These are phyloP conservation scores for Paradisaea rubra DNA, from an alignment of 2,113 vertebrate genomes.

Conservation along the genomic window DNA sequence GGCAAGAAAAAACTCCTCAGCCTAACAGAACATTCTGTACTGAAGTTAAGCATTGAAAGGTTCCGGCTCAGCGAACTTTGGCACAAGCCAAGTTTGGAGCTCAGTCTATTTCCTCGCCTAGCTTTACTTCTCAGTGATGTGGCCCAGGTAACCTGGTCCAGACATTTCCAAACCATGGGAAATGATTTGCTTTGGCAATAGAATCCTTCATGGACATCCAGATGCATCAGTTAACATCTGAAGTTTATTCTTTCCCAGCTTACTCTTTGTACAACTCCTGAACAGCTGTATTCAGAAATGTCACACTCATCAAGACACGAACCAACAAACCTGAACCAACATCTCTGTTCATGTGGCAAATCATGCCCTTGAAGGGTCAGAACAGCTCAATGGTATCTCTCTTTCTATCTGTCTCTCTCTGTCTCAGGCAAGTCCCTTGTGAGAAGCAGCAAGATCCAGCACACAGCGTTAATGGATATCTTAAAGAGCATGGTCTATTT, in stretches of 20 bases:
- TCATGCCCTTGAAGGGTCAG: neutral
- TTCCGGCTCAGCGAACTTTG: neutral
- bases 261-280: neutral
- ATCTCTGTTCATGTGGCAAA: neutral
- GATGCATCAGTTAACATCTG: neutral
- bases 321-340: neutral
- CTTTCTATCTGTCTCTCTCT: neutral
- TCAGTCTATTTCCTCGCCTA: neutral
- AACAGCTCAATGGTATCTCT: neutral
- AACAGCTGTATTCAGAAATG: neutral
- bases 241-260: neutral
- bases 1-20: neutral
- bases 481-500: neutral
- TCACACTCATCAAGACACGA: neutral
- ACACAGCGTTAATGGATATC: accelerated
- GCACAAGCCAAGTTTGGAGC: neutral
- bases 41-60: neutral
- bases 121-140: neutral
- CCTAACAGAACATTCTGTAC: neutral
- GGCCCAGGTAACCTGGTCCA: neutral
- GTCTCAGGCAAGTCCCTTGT: neutral
- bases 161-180: neutral
- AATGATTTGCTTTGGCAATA: neutral
- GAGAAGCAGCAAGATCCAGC: neutral
- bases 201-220: neutral